Evolutionary conservation across 2,888 invertebrate genomes (phyloP).

Genomic region (Aspidiotus destructor): DNA sequence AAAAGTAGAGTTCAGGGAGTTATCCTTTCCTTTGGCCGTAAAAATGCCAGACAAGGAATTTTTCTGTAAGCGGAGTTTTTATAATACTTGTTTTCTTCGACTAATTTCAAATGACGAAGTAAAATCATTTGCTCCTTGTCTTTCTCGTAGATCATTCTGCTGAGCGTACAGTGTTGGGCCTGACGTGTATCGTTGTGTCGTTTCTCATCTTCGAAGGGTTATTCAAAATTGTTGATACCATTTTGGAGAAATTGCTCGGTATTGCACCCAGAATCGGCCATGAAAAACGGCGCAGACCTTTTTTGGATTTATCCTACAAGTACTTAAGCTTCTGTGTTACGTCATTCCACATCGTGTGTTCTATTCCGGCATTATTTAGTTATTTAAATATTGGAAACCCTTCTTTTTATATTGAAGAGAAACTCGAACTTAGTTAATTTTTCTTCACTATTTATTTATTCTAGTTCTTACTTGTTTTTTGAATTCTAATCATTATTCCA

Average conservation of each 20-base stretch:
- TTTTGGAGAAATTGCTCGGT: conserved; percentile 5
- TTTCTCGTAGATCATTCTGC: conserved; percentile 41
- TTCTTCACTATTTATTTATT: too few species aligned
- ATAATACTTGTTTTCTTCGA: conserved; percentile 1
- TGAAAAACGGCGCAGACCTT: conserved; percentile 28
- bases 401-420: conserved; percentile 2
- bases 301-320: conserved; percentile 73
- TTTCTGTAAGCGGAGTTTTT: background rate
- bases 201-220: conserved; percentile 40
- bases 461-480: too few species aligned
- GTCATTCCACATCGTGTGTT: conserved; percentile 65
- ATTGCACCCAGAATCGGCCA: conserved; percentile 3
- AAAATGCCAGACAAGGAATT: background rate
- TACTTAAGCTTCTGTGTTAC: conserved; percentile 71
- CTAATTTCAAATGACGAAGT: background rate
- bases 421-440: too few species aligned
- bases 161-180: conserved; percentile 63
- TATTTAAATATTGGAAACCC: conserved; percentile 58
- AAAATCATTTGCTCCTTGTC: too few species aligned
- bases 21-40: background rate
- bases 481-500: too few species aligned
- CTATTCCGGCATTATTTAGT: conserved; percentile 68
- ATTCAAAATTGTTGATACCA: conserved; percentile 10
- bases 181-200: conserved; percentile 55
- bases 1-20: conserved; percentile 46